Evolutionary conservation across 2,888 invertebrate genomes (phyloP).

Genomic region (Antitype chi): DNA sequence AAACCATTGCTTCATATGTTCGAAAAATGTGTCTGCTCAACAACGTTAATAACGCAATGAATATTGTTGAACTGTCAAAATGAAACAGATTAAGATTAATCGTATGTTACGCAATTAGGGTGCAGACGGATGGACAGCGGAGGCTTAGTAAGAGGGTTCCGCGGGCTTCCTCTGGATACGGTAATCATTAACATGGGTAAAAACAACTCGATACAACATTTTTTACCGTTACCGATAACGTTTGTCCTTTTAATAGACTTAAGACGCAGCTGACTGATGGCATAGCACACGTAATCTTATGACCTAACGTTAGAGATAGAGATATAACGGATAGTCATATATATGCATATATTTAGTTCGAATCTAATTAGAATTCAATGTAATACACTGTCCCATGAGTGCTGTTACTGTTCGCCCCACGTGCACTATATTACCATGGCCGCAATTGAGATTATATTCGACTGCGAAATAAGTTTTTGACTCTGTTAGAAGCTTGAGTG

Average conservation of each 20-base stretch:
- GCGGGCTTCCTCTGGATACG: no score
- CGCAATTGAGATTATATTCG: constrained; percentile 47
- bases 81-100: no score
- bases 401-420: constrained; percentile 83
- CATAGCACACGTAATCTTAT: constrained; percentile 36
- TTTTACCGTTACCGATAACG: constrained; percentile 30
- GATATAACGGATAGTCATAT: constrained; percentile 1
- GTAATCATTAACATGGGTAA: no score
- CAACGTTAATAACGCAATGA: no score
- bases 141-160: no score
- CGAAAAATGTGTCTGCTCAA: no score
- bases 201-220: background rate
- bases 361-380: constrained; percentile 49
- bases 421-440: constrained; percentile 72
- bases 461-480: background rate
- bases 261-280: constrained; percentile 46
- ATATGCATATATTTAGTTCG: constrained; percentile 8
- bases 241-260: constrained; percentile 20
- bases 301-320: constrained; percentile 32
- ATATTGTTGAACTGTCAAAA: no score
- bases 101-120: no score
- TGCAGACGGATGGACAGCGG: no score
- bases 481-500: constrained; percentile 6
- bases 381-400: constrained; percentile 84
- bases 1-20: no score